Base-by-base conservation (phyloP, 2,888 invertebrate species). In the Scrobipalpa costella region DNA sequence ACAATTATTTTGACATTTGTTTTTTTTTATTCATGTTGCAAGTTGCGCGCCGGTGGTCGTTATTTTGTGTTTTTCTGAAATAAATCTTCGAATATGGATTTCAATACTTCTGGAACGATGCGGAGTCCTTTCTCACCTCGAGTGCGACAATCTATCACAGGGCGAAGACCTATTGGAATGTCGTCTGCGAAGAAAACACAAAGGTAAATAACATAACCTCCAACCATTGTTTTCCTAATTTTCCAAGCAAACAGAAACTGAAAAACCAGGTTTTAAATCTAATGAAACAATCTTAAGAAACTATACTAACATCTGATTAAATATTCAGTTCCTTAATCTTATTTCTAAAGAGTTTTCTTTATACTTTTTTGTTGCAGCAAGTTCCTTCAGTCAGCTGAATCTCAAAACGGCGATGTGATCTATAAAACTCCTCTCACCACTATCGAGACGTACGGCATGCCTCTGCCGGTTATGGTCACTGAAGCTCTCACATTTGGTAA, bases 401-500 rank as follows among this genome's bases (percentile, higher is more conserved):
- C 81, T 19, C 81, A 75, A 58, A 71, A 94, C 0, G 93, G 95
- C 17, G 95, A 96, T 84, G 92, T 97, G 7, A 93, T 97, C 52
- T 94, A 95, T 73, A 95, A 96, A 73, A 95, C 96, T 0, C 93
- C 94, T 21, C 92, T 93, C 70, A 95, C 95, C 77, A 92, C 94
- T 15, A 93, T 97, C 0, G 97, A 98, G 81, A 94, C 94, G 63
- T 97, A 94, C 88, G 98, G 98, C 0, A 92, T 94, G 34, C 94
- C 97, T 0, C 83, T 98, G 55, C 98, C 98, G 36, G 97, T 98
- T 0, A 93, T 96, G 64, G 96, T 98, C 2, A 97, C 97, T 21
- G 98, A 98, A 88, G 96, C 96, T 0, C 87, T 98, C 27, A 96
- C 96, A 55, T 96, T 96, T 85, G 94, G 95, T 74, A 95, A 95